phyloP scores from a whole-genome alignment of 2,797 vertebrate genomes.

The Allobates femoralis region DNA sequence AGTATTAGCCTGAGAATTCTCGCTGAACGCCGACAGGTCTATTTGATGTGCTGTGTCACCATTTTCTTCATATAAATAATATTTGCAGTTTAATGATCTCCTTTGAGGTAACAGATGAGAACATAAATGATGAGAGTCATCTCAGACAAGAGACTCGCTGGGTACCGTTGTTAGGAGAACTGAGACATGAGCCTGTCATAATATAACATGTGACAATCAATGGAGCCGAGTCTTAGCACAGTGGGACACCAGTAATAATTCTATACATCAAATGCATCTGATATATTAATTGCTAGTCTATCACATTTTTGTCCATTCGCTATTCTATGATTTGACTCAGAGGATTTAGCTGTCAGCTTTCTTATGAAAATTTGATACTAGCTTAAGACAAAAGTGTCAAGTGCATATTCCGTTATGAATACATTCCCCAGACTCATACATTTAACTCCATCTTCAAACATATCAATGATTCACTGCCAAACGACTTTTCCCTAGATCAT shows the following conservation, averaged over 20 bases:
- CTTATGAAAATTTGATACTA: constrained; percentile 32
- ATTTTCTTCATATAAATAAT: background rate
- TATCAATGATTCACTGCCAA: constrained; percentile 33
- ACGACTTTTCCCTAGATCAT: constrained; percentile 3
- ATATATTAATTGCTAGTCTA: constrained; percentile 2
- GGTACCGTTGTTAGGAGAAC: background rate
- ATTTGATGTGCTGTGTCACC: background rate
- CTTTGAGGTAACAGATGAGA: background rate
- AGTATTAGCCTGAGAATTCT: background rate
- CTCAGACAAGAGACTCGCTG: background rate
- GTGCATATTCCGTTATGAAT: constrained; percentile 21
- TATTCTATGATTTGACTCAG: background rate
- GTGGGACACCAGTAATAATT: constrained; percentile 1
- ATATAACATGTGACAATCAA: constrained; percentile 14
- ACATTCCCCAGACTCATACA: constrained; percentile 18
- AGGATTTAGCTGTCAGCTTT: constrained; percentile 36
- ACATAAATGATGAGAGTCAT: constrained; percentile 6
- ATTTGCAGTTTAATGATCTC: constrained; percentile 19
- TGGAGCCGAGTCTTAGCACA: background rate
- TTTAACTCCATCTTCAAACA: constrained; percentile 35
- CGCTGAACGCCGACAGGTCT: background rate
- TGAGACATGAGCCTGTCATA: constrained; percentile 22
- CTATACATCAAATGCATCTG: constrained; percentile 9
- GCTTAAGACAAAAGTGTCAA: constrained; percentile 35
- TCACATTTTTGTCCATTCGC: background rate